A percentile compares a stretch with the other conserved stretches of the same genome.
Conservation (phyloP, 2,888 invertebrate species). For the Subacronicta megacephala region DNA sequence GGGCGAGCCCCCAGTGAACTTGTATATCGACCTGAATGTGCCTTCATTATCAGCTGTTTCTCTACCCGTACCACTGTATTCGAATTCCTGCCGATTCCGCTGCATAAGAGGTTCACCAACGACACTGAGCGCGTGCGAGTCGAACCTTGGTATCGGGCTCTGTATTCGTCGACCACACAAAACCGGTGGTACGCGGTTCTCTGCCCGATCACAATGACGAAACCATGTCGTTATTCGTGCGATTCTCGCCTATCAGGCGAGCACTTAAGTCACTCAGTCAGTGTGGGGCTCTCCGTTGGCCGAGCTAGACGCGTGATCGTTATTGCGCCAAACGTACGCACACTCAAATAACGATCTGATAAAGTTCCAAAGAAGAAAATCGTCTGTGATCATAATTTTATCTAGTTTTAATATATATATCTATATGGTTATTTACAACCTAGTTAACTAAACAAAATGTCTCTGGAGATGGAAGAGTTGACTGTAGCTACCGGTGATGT, state of each 20-base stretch:
- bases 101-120: conserved; percentile 7
- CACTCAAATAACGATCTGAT: conserved; percentile 82
- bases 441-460: conserved; percentile 86
- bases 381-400: conserved; percentile 79
- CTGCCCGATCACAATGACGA: conserved; percentile 66
- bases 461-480: conserved; percentile 91
- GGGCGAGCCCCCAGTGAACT: conserved; percentile 81
- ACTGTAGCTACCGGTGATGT: conserved; percentile 91
- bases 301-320: conserved; percentile 63
- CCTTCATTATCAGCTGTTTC: conserved; percentile 72
- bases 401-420: conserved; percentile 64
- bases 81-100: conserved; percentile 9
- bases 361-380: conserved; percentile 79
- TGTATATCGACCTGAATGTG: conserved; percentile 67
- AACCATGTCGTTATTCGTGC: conserved; percentile 56
- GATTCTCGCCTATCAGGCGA: conserved; percentile 23
- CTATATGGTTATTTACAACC: conserved; percentile 59
- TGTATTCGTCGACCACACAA: conserved; percentile 57
- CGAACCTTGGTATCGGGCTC: conserved; percentile 56
- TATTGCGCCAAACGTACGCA: conserved; percentile 61
- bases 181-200: conserved; percentile 75
- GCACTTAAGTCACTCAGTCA: conserved; percentile 45
- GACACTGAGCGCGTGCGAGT: conserved; percentile 22
- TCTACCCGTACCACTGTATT: conserved; percentile 60
- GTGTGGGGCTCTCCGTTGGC: conserved; percentile 74